A percentile compares a stretch with the other conserved stretches of the same genome.
These are phyloP conservation scores for Hylaeus volcanicus DNA, from an alignment of 1,140 invertebrate species.

Conservation along the genomic window DNA sequence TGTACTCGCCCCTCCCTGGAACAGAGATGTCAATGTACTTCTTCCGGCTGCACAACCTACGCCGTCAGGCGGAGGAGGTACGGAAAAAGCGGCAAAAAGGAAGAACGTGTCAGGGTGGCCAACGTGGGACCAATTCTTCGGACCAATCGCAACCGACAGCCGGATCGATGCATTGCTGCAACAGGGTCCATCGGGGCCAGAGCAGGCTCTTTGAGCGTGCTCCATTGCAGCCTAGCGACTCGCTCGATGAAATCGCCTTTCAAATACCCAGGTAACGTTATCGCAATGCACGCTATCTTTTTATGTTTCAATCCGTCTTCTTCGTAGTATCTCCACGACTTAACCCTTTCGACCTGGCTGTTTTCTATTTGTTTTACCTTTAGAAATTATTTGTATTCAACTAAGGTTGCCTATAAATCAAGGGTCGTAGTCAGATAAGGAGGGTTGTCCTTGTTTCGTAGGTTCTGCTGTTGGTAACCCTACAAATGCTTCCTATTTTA, in stretches of 20 bases:
- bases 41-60: constrained; percentile 94
- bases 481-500: no score
- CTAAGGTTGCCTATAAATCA: no score
- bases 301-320: not conserved
- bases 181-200: constrained; percentile 80
- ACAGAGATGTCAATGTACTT: constrained; percentile 95
- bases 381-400: no score
- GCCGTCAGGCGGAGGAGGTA: constrained; percentile 88
- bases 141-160: constrained; percentile 79
- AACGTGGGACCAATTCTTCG: constrained; percentile 75
- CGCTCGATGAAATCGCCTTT: constrained; percentile 93
- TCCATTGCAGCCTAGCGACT: constrained; percentile 91
- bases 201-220: constrained; percentile 91
- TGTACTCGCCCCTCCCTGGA: constrained; percentile 42
- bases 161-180: constrained; percentile 76
- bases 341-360: no score
- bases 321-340: not conserved
- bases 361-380: no score
- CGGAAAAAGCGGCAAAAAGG: constrained; percentile 82
- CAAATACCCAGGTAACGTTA: constrained; percentile 91
- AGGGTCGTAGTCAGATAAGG: no score
- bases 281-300: constrained; percentile 8
- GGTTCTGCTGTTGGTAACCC: no score
- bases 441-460: no score
- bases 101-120: constrained; percentile 74